A percentile compares a stretch with the other conserved stretches of the same genome.
These are phyloP conservation scores for Natrix natrix DNA, from an alignment of 2,797 vertebrate species.

Conservation along the genomic window DNA sequence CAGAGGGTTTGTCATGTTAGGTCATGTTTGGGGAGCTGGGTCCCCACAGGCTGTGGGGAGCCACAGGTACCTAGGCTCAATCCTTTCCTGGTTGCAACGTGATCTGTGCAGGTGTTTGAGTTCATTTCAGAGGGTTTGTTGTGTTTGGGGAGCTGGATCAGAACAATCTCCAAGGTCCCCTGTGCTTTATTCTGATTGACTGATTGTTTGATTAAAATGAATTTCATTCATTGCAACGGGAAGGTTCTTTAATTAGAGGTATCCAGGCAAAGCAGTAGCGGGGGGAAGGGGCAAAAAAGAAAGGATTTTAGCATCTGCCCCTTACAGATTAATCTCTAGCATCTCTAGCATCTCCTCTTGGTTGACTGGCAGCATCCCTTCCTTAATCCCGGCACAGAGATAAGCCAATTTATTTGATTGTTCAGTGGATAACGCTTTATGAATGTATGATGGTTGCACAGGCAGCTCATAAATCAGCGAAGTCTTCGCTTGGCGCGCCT, in stretches of 20 bases:
- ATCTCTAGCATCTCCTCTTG: constrained; percentile 57
- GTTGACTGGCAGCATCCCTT: constrained; percentile 53
- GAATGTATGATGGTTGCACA: constrained; percentile 56
- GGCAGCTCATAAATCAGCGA: constrained; percentile 62
- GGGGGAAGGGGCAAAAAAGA: constrained; percentile 39
- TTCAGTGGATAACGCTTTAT: constrained; percentile 61
- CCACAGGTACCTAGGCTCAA: too few species aligned
- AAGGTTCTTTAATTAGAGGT: background rate
- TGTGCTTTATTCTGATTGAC: background rate
- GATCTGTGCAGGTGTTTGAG: too few species aligned
- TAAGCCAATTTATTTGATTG: constrained; percentile 55
- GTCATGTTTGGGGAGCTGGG: too few species aligned
- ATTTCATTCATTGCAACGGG: too few species aligned
- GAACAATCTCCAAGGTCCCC: background rate
- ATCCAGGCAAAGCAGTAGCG: background rate
- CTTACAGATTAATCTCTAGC: constrained; percentile 70
- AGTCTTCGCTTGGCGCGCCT: constrained; percentile 48
- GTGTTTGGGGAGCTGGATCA: too few species aligned
- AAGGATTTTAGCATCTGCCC: constrained; percentile 70
- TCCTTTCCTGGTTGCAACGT: too few species aligned
- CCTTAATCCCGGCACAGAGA: constrained; percentile 52
- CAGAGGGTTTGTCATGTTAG: too few species aligned
- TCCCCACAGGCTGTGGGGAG: too few species aligned
- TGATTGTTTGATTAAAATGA: too few species aligned
- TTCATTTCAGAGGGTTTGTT: too few species aligned